These are phyloP conservation scores for Xiphophorus birchmanni DNA, from an alignment of 2,797 vertebrate genomes.

Conservation along the genomic window DNA sequence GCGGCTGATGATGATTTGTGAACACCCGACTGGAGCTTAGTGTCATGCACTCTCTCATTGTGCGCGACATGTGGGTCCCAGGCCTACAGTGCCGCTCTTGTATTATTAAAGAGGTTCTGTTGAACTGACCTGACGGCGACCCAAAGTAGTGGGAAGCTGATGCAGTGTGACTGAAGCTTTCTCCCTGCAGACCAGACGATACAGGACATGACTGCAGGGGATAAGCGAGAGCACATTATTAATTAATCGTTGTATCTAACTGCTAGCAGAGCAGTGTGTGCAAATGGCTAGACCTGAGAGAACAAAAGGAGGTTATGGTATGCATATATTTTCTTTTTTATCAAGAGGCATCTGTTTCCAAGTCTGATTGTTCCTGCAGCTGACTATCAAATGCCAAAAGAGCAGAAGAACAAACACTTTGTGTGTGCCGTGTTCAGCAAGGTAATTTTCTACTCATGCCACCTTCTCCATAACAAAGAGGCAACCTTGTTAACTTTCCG, in stretches of 20 bases:
- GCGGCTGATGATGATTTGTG: conserved; percentile 54
- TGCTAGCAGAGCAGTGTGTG: conserved; percentile 14
- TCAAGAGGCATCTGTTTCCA: conserved; percentile 18
- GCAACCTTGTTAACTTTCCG: conserved; percentile 34
- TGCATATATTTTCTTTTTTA: not conserved
- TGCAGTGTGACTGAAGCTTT: conserved; percentile 24
- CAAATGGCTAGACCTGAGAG: conserved; percentile 36
- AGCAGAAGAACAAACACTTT: conserved; percentile 35
- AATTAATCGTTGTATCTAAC: conserved; percentile 59
- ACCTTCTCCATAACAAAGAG: conserved; percentile 43
- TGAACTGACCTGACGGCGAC: conserved; percentile 58
- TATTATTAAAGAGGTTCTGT: conserved; percentile 68
- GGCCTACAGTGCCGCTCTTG: conserved; percentile 42
- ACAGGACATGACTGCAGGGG: conserved; percentile 30
- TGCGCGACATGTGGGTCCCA: conserved; percentile 51
- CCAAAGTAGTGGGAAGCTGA: conserved; percentile 37
- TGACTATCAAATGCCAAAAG: conserved; percentile 54
- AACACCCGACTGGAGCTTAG: conserved; percentile 51
- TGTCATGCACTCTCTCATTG: conserved; percentile 43
- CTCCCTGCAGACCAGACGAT: conserved; percentile 22
- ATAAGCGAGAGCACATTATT: conserved; percentile 45
- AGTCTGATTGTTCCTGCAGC: conserved; percentile 41
- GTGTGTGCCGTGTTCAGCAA: conserved; percentile 10
- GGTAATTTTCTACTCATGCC: conserved; percentile 45
- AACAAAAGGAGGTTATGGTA: conserved; percentile 36